These are phyloP conservation scores for Danaus plexippus DNA, from an alignment of 1,140 invertebrate genomes.

Conservation along the genomic window DNA sequence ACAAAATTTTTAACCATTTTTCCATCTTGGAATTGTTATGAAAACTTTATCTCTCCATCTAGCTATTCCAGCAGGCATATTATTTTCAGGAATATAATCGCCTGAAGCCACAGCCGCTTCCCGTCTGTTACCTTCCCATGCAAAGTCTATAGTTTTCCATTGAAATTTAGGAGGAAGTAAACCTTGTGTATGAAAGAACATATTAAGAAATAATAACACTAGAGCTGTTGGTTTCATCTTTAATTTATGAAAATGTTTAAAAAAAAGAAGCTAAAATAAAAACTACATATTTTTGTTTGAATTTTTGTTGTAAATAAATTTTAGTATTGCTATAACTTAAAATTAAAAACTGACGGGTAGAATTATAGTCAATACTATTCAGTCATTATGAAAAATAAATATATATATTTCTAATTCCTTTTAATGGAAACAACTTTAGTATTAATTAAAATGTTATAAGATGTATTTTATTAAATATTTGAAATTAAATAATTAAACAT, in stretches of 20 bases:
- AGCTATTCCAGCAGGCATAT: slow-evolving; percentile 73
- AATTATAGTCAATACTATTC: too few species aligned
- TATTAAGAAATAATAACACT: slow-evolving; percentile 14
- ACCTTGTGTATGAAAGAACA: slow-evolving; percentile 10
- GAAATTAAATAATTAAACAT: too few species aligned
- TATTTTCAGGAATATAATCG: slow-evolving; percentile 72
- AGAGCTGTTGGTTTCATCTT: slow-evolving; percentile 19
- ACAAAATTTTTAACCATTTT: slow-evolving; percentile 51
- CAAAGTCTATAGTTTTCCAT: slow-evolving; percentile 80
- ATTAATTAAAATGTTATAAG: too few species aligned
- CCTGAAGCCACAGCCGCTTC: slow-evolving; percentile 71
- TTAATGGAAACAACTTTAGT: too few species aligned
- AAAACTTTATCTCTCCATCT: slow-evolving; percentile 75
- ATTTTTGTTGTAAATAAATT: too few species aligned
- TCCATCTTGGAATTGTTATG: slow-evolving; percentile 74
- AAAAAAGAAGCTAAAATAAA: not conserved
- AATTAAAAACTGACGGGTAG: too few species aligned
- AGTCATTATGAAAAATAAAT: too few species aligned
- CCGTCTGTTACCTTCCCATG: slow-evolving; percentile 74
- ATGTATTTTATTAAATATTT: too few species aligned
- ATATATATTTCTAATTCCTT: too few species aligned
- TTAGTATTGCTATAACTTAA: too few species aligned
- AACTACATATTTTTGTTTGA: too few species aligned
- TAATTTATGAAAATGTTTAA: not conserved
- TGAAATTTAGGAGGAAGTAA: slow-evolving; percentile 67